These are phyloP conservation scores for Epinephelus moara DNA, from an alignment of 2,113 vertebrate species.

Conservation along the genomic window DNA sequence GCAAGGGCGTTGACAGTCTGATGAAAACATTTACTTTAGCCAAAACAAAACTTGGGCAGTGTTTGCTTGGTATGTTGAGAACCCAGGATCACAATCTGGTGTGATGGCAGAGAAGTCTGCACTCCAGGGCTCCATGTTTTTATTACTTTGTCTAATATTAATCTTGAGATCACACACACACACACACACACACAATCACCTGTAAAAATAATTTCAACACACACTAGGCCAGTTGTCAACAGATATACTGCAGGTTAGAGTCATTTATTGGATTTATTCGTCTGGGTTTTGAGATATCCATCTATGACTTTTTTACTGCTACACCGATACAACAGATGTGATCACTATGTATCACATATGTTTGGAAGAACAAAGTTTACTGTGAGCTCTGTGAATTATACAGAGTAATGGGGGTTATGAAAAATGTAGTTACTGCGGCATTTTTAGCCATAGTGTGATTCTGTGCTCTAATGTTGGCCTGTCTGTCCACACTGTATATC, in stretches of 20 bases:
- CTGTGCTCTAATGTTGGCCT: neutral
- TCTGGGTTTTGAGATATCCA: neutral
- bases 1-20: neutral
- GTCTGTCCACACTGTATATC: neutral
- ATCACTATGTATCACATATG: no score
- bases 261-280: neutral
- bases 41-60: neutral
- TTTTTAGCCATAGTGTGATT: no score
- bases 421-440: no score
- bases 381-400: no score
- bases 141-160: neutral
- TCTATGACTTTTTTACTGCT: neutral
- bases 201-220: neutral
- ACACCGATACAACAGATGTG: neutral
- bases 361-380: no score
- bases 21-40: constrained; percentile 8
- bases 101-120: neutral
- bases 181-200: neutral
- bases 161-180: neutral
- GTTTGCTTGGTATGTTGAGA: neutral
- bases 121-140: neutral
- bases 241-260: neutral
- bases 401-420: no score
- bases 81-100: neutral
- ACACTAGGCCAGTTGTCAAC: neutral